phyloP scores from a whole-genome alignment of 1,140 invertebrate genomes.

The Elysia chlorotica region DNA sequence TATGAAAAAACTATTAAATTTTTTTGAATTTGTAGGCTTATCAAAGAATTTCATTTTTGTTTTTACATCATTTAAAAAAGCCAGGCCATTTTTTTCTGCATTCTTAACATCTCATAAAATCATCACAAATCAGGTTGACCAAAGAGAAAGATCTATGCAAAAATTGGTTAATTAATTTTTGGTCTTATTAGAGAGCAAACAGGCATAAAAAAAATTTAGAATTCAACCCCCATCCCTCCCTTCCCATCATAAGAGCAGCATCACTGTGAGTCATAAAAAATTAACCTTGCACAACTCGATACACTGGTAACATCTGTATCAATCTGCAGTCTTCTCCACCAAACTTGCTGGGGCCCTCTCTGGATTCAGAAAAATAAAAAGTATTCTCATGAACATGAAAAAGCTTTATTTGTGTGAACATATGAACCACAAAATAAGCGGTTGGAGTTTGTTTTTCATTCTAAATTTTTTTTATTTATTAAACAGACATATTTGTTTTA shows the following conservation, averaged over 20 bases:
- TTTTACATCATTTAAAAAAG: too few relatives aligned
- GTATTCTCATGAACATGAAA: not conserved
- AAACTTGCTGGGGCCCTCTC: constrained; percentile 64
- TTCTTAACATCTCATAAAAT: too few relatives aligned
- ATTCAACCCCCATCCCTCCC: too few relatives aligned
- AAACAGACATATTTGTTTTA: not conserved
- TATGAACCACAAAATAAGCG: not conserved
- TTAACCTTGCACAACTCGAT: constrained; percentile 66
- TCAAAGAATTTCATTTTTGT: too few relatives aligned
- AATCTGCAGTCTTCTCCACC: constrained; percentile 78
- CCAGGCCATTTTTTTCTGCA: too few relatives aligned
- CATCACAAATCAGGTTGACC: too few relatives aligned
- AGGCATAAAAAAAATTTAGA: too few relatives aligned
- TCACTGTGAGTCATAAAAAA: too few relatives aligned
- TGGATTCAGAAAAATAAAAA: constrained; percentile 30
- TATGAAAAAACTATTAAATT: not conserved
- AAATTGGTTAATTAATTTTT: too few relatives aligned
- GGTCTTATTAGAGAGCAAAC: too few relatives aligned
- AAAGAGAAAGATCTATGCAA: too few relatives aligned
- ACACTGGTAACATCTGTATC: constrained; percentile 80
- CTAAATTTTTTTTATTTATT: not conserved
- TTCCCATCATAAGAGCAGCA: too few relatives aligned
- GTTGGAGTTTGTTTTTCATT: not conserved
- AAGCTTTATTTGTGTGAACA: not conserved
- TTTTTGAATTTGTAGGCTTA: not conserved